A percentile compares a stretch with the other conserved stretches of the same genome.
Evolutionary conservation across 2,113 vertebrate genomes (phyloP).

Genomic region (Abramis brama): DNA sequence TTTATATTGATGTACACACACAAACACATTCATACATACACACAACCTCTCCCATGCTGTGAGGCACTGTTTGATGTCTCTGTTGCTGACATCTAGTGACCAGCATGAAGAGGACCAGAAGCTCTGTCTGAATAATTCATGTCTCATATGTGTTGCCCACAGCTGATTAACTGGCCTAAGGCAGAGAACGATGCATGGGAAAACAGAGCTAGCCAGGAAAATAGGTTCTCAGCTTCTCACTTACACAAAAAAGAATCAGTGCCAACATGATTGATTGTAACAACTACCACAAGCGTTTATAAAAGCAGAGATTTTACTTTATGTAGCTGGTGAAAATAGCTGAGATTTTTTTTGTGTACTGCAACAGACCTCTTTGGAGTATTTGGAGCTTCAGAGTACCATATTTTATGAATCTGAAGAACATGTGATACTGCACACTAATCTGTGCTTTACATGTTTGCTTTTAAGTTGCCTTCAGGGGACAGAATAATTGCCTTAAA

Average conservation of each 20-base stretch:
- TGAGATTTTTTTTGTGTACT: not conserved
- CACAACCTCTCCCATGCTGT: not conserved
- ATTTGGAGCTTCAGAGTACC: not conserved
- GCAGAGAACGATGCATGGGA: not conserved
- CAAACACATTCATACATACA: constrained; percentile 13
- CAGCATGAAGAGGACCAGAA: constrained; percentile 48
- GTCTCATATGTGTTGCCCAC: constrained; percentile 18
- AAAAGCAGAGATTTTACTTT: not conserved
- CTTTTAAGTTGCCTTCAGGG: not conserved
- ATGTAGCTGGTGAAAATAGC: not conserved
- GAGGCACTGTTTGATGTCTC: constrained; percentile 31
- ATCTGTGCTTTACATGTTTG: not conserved
- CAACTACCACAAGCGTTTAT: not conserved
- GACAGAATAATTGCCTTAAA: not conserved
- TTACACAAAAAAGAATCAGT: not conserved
- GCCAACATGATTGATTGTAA: not conserved
- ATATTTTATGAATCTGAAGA: not conserved
- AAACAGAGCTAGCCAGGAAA: not conserved
- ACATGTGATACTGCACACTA: not conserved
- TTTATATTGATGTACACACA: constrained; percentile 16
- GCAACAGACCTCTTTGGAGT: not conserved
- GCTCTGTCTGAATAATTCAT: constrained; percentile 55
- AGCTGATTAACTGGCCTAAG: constrained; percentile 16
- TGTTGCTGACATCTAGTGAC: constrained; percentile 53
- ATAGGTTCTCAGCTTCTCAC: not conserved